These are phyloP conservation scores for Parambassis ranga DNA, from an alignment of 2,797 vertebrate species.

Conservation along the genomic window DNA sequence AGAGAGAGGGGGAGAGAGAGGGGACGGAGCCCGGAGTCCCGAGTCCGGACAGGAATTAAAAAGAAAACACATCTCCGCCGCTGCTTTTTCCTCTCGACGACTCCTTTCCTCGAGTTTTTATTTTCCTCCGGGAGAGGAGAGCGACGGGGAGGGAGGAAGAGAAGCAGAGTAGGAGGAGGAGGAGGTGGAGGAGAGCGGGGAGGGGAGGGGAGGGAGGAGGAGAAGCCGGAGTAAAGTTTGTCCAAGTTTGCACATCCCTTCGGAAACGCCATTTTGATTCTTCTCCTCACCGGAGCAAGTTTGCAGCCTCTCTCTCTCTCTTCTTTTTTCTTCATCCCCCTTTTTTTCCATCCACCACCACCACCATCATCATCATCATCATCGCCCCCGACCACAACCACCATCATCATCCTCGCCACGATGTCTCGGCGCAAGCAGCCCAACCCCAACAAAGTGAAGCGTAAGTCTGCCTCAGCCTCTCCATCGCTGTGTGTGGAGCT, in stretches of 20 bases:
- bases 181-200: slow-evolving; percentile 62
- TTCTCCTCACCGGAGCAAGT: slow-evolving; percentile 89
- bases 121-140: slow-evolving; percentile 37
- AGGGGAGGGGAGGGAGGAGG: slow-evolving; percentile 60
- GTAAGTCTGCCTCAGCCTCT: slow-evolving; percentile 78
- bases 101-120: neutral
- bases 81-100: slow-evolving; percentile 47
- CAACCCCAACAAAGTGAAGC: slow-evolving; percentile 85
- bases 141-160: slow-evolving; percentile 26
- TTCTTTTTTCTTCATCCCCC: slow-evolving; percentile 18
- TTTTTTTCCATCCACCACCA: slow-evolving; percentile 38
- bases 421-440: slow-evolving; percentile 89
- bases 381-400: slow-evolving; percentile 31
- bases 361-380: slow-evolving; percentile 15
- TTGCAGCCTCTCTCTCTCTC: slow-evolving; percentile 78
- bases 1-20: slow-evolving; percentile 34
- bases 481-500: neutral
- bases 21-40: slow-evolving; percentile 61
- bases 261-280: slow-evolving; percentile 97
- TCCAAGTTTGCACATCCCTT: slow-evolving; percentile 98
- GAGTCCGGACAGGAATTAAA: slow-evolving; percentile 66
- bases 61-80: slow-evolving; percentile 21
- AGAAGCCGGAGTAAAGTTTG: slow-evolving; percentile 90
- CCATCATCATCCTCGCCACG: slow-evolving; percentile 68
- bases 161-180: slow-evolving; percentile 56